These are phyloP conservation scores for Peucedramus taeniatus DNA, from an alignment of 2,113 vertebrate species.

Conservation along the genomic window DNA sequence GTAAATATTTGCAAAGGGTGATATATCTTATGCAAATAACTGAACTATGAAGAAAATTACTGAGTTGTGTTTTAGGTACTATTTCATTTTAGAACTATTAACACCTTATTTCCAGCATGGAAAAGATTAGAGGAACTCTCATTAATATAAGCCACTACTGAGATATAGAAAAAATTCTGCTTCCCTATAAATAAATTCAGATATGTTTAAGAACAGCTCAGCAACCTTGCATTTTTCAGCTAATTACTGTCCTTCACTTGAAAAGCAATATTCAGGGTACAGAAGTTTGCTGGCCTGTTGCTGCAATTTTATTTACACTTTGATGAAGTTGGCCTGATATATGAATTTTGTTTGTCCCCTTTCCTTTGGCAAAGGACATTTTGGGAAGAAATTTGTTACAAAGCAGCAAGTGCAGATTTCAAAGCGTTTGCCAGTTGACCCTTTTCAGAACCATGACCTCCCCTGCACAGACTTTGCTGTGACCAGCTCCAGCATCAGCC, in stretches of 20 bases:
- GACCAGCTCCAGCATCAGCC: background rate
- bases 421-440: background rate
- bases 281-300: background rate
- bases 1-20: constrained; percentile 77
- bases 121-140: constrained; percentile 70
- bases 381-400: constrained; percentile 47
- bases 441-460: background rate
- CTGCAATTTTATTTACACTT: background rate
- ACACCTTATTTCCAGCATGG: constrained; percentile 70
- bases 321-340: background rate
- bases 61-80: constrained; percentile 72
- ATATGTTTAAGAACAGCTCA: constrained; percentile 68
- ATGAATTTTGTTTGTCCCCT: background rate
- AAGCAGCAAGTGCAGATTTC: constrained; percentile 30
- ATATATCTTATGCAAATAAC: constrained; percentile 75
- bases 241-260: constrained; percentile 62
- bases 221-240: constrained; percentile 58
- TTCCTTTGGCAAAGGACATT: background rate
- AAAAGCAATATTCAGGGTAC: constrained; percentile 30
- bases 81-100: constrained; percentile 76
- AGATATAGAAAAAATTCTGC: constrained; percentile 62
- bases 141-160: constrained; percentile 63
- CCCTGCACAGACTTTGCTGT: background rate
- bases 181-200: constrained; percentile 64
- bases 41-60: constrained; percentile 74